Percentiles rank a stretch among this genome's conserved stretches.
Evolutionary conservation across 2,113 vertebrate genomes (phyloP).

Genomic region (Ranitomeya variabilis): DNA sequence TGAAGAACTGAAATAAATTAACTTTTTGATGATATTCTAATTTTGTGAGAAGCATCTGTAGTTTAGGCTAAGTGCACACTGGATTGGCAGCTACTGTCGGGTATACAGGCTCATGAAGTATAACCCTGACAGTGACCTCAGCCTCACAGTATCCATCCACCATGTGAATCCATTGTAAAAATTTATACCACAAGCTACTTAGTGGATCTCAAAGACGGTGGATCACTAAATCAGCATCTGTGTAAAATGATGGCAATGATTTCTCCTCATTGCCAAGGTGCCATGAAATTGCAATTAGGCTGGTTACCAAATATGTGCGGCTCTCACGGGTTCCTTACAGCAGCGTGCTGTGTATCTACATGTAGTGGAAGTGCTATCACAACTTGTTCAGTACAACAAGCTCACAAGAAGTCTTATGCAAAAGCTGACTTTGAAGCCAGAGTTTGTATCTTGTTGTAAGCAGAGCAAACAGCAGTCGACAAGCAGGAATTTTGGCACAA

Average conservation of each 20-base stretch:
- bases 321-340: not conserved
- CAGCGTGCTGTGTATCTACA: not conserved
- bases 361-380: not conserved
- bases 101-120: too few relatives aligned
- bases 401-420: not conserved
- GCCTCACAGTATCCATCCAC: too few relatives aligned
- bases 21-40: too few relatives aligned
- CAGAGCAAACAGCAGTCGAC: not conserved
- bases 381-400: not conserved
- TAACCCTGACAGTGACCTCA: too few relatives aligned
- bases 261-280: not conserved
- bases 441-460: not conserved
- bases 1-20: too few relatives aligned
- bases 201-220: not conserved
- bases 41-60: too few relatives aligned
- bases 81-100: too few relatives aligned
- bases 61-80: too few relatives aligned
- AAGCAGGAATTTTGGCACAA: slow-evolving; percentile 14
- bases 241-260: not conserved
- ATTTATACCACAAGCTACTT: not conserved
- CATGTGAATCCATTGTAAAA: too few relatives aligned
- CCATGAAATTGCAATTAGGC: not conserved
- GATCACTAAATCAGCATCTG: not conserved
- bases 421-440: not conserved
- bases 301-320: not conserved